Evolutionary conservation across 1,140 invertebrate species (phyloP), one percentile per base, ranked within the genome.

Genomic region (Dreissena rostriformis): DNA sequence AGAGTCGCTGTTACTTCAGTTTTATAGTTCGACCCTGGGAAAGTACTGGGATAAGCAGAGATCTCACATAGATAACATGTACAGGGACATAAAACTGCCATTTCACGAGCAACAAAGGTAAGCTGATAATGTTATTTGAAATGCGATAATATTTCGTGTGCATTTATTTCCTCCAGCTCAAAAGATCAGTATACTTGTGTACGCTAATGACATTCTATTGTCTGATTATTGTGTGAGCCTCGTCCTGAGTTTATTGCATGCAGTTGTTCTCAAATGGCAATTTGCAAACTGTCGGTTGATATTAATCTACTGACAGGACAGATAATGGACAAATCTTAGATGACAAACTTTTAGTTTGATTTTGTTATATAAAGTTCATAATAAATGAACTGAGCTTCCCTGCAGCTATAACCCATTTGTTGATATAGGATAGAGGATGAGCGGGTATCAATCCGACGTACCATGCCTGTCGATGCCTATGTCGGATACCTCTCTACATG

Each of bases 401-500:
- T 57, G 12, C 55, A 57, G n/a, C 12, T n/a, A 57, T n/a, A 57
- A 57, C n/a, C 2, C 19, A 63, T 63, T 5, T 26, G 12, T 67
- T 22, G 1, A 61, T 61, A n/a, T 19, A 82, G 70, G 52, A 14
- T 73, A n/a, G 63, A 73, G 10, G 71, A 57, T 22, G 72, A 75
- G 7, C 28, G 49, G 0, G 8, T 75, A 6, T 1, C 5, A n/a
- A 83, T 83, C 15, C 65, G 22, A 6, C 28, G 73, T 28, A 12
- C 19, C 4, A 83, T 83, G 81, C 65, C 81, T 10, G 39, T 83
- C 12, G 89, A 86, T 52, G 86, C 88, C 17, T 87, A 84, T 28
- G 26, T 88, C 39, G 89, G 89, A 10, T 90, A 88, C 65, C 26
- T 90, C 57, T 85, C 86, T 7, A 84, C 86, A 0, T 88, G 87